These are phyloP conservation scores for Xerus inauris DNA, from an alignment of 2,113 vertebrate genomes.

Conservation along the genomic window DNA sequence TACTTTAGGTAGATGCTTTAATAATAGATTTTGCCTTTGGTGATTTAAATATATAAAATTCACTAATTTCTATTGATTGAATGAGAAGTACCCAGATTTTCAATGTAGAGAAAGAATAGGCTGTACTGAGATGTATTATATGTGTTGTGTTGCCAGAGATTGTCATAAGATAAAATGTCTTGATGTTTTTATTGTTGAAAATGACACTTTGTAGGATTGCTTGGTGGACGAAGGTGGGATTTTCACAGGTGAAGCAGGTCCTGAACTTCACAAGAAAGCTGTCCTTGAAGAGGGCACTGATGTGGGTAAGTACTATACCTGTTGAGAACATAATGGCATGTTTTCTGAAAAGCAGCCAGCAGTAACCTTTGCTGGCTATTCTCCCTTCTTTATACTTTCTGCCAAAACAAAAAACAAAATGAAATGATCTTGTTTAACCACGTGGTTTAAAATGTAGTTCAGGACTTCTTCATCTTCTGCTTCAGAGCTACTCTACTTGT, in stretches of 20 bases:
- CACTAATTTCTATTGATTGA: neutral
- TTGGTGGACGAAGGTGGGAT: slow-evolving; percentile 93
- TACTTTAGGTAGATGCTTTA: neutral
- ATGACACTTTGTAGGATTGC: slow-evolving; percentile 89
- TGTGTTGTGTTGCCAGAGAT: neutral
- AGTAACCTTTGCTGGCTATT: neutral
- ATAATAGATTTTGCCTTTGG: slow-evolving; percentile 6
- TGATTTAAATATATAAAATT: neutral
- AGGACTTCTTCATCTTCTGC: neutral
- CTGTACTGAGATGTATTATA: neutral
- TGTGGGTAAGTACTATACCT: slow-evolving; percentile 86
- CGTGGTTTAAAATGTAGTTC: neutral
- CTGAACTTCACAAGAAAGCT: slow-evolving; percentile 90
- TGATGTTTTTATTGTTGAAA: neutral
- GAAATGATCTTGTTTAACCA: neutral
- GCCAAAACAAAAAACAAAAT: neutral
- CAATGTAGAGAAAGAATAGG: neutral
- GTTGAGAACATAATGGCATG: fast-evolving
- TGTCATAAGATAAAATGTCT: neutral
- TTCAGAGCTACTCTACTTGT: neutral
- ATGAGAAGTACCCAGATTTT: neutral
- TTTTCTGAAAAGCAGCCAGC: neutral
- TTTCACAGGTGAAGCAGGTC: slow-evolving; percentile 92
- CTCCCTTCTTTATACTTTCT: neutral
- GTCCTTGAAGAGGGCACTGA: slow-evolving; percentile 94